A percentile compares a stretch with the other conserved stretches of the same genome.
phyloP scores from a whole-genome alignment of 2,888 invertebrate species.

The Erebia ligea region DNA sequence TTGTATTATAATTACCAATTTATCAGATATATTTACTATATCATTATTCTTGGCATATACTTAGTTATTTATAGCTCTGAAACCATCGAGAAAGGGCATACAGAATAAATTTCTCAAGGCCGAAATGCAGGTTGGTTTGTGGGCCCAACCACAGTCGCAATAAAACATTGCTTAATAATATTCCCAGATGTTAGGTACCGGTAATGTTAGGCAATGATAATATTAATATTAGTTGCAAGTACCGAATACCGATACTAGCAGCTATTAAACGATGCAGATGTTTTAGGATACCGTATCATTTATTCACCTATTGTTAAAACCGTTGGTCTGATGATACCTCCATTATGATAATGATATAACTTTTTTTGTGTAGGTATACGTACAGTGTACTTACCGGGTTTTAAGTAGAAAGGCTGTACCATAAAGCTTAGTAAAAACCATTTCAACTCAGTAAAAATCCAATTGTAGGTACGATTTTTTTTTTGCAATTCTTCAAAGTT shows the following conservation, averaged over 20 bases:
- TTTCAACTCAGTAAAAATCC: no score
- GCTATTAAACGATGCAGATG: conserved; percentile 4
- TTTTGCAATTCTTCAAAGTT: neutral
- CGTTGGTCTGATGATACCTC: neutral
- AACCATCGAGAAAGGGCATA: conserved; percentile 23
- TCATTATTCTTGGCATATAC: neutral
- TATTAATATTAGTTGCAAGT: conserved; percentile 19
- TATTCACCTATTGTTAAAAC: neutral
- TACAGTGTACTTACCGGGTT: neutral
- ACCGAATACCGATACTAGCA: conserved; percentile 3
- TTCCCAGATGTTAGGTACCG: conserved; percentile 19
- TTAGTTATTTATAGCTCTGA: conserved; percentile 6
- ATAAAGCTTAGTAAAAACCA: no score
- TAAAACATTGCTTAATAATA: conserved; percentile 23
- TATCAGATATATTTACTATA: no score
- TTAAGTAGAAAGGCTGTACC: neutral
- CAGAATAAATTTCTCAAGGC: conserved; percentile 49
- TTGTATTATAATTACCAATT: no score
- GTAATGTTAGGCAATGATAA: conserved; percentile 16
- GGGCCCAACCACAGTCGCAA: conserved; percentile 52
- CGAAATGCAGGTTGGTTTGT: conserved; percentile 66
- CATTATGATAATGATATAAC: no score
- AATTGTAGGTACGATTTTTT: neutral
- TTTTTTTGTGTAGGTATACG: neutral
- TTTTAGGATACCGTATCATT: conserved; percentile 9